Base-by-base conservation (phyloP, 1,140 invertebrate genomes). In the Temnothorax curvispinosus region DNA sequence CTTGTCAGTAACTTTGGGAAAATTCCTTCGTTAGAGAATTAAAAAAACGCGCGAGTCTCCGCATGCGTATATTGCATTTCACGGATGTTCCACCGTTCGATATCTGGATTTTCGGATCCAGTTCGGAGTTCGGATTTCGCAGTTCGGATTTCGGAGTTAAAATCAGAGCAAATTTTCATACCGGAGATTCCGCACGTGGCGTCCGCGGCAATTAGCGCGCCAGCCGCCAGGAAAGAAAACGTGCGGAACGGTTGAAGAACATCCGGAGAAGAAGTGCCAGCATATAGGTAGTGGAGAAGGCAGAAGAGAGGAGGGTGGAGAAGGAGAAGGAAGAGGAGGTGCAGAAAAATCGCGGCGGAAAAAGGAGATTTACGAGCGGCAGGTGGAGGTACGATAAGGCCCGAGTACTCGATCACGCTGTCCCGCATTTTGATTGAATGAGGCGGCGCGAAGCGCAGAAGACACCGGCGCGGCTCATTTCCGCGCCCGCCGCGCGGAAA, bases 341-440 rank as follows among this genome's bases (percentile, higher is more conserved):
- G 21, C 9, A 27, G 77, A 82, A 84, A 82, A 84, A 84, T 84
- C 69, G 69, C 54, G 54, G 27, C 54, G 60, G 3, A 78, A 80
- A 76, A 71, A 54, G 67, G 60, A 72, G 60, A 80, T 89, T 89
- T 90, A 89, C 71, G 76, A 84, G 85, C 84, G 76, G 44, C 60
- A 52, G 69, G 86, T 58, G 47, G 67, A 86, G 35, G 52, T n/a
- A 75, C 78, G 88, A 91, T 88, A 92, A 87, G 84, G 72, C 52
- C 74, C 62, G 13, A 62, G 60, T 67, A 60, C 84, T 92, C 90
- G 87, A 92, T 92, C 91, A 92, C 89, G 35, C 88, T 92, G 90
- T 91, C 89, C 54, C 72, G 91, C 88, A 85, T 92, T 90, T 91
- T 91, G 89, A 88, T 92, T 86, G 87, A 91, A 92, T 87, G 80